Percentiles rank a stretch among this genome's conserved stretches.
Conservation (phyloP, 2,797 vertebrate species). For the Silurus aristotelis region DNA sequence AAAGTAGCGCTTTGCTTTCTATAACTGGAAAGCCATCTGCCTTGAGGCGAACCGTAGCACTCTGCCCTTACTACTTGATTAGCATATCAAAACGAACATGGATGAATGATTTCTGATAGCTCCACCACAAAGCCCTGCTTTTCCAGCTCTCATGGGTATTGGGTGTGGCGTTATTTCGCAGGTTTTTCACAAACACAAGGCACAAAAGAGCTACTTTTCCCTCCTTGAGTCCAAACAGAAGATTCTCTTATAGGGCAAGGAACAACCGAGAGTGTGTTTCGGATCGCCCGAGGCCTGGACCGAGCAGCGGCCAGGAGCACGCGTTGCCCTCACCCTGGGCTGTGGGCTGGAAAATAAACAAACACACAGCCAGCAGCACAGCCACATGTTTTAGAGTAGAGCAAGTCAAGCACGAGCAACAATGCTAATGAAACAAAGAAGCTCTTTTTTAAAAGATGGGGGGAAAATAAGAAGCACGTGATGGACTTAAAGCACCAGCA, state of each 20-base stretch:
- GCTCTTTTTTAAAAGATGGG: slow-evolving; percentile 4
- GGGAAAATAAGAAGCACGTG: not conserved
- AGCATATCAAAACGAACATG: slow-evolving; percentile 32
- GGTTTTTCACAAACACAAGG: slow-evolving; percentile 42
- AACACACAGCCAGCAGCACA: slow-evolving; percentile 46
- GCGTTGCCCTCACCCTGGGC: slow-evolving; percentile 21
- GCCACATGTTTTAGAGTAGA: slow-evolving; percentile 23
- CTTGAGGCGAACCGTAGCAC: slow-evolving; percentile 17
- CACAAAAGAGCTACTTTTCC: slow-evolving; percentile 53
- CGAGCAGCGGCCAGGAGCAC: slow-evolving; percentile 2
- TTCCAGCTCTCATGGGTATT: slow-evolving; percentile 19
- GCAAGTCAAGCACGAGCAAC: slow-evolving; percentile 20
- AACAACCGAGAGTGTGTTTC: slow-evolving; percentile 55
- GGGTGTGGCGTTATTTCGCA: slow-evolving; percentile 34
- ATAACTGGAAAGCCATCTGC: slow-evolving; percentile 34
- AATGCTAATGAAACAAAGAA: slow-evolving; percentile 26
- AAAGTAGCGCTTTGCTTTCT: slow-evolving; percentile 8
- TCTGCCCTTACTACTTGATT: slow-evolving; percentile 29
- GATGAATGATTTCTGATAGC: slow-evolving; percentile 38
- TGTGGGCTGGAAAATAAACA: slow-evolving; percentile 53
- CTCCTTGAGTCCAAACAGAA: slow-evolving; percentile 52
- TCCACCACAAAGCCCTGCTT: slow-evolving; percentile 45
- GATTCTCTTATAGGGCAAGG: slow-evolving; percentile 51
- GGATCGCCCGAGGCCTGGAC: slow-evolving; percentile 32
- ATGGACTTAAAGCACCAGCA: not conserved